Conservation (phyloP, 2,797 vertebrate species). For the Sylvilagus floridanus region DNA sequence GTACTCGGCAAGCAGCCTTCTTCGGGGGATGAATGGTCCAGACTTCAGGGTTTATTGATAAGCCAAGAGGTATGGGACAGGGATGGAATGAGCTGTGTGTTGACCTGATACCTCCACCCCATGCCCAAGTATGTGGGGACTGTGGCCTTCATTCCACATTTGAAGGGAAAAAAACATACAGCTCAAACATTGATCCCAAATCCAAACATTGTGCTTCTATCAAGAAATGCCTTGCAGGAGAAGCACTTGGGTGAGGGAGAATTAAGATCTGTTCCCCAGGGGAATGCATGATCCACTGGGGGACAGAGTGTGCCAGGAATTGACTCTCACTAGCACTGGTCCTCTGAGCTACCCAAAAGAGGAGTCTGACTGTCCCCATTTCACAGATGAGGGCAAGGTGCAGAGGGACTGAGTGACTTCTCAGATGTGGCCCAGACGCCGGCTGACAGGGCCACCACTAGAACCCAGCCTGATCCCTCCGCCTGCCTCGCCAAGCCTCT, state of each 20-base stretch:
- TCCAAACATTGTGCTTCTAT: neutral
- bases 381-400: rapidly evolving
- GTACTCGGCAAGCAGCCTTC: neutral
- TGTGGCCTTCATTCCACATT: neutral
- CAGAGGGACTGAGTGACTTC: neutral
- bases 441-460: neutral
- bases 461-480: neutral
- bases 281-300: neutral
- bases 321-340: neutral
- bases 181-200: neutral
- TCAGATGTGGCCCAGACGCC: no score
- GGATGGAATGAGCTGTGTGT: neutral
- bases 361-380: neutral
- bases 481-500: neutral
- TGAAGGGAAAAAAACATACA: rapidly evolving
- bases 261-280: neutral
- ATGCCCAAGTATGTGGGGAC: no score
- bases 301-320: neutral
- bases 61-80: no score
- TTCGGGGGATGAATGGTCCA: neutral
- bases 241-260: neutral
- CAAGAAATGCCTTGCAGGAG: neutral
- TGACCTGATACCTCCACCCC: neutral
- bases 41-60: neutral
- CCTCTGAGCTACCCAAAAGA: neutral